Conservation (phyloP, 2,888 invertebrate genomes). For the Conomelus anceps region DNA sequence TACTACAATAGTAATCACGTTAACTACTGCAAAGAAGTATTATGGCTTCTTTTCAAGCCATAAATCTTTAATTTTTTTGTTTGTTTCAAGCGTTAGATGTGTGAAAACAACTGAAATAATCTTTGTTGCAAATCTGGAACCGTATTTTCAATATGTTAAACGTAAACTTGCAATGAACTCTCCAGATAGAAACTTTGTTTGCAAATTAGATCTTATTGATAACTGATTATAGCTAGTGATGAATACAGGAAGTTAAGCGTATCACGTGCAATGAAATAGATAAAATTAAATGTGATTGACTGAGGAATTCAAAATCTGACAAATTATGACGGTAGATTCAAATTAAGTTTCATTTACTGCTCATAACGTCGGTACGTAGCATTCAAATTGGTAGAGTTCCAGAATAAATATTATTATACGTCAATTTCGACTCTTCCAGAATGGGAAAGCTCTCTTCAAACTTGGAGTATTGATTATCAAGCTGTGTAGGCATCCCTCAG, state of each 20-base stretch:
- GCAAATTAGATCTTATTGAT: too few species aligned
- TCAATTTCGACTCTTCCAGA: background rate
- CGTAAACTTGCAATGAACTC: too few species aligned
- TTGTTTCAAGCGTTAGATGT: background rate
- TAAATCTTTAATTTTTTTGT: background rate
- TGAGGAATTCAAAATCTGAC: too few species aligned
- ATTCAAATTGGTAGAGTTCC: background rate
- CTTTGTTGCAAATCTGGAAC: background rate
- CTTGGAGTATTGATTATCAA: background rate
- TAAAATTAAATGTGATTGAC: too few species aligned
- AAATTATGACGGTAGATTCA: background rate
- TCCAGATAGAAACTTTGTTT: too few species aligned
- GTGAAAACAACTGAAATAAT: background rate
- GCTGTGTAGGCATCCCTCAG: background rate
- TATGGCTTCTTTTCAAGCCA: background rate
- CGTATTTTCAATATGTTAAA: background rate
- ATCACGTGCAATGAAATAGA: too few species aligned
- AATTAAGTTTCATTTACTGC: background rate
- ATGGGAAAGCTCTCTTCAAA: background rate
- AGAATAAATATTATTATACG: background rate
- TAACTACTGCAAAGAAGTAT: background rate
- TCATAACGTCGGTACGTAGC: background rate
- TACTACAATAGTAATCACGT: background rate
- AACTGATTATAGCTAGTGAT: too few species aligned
- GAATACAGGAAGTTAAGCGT: too few species aligned